phyloP scores from a whole-genome alignment of 2,797 vertebrate genomes.

The Pangasius larnaudii region DNA sequence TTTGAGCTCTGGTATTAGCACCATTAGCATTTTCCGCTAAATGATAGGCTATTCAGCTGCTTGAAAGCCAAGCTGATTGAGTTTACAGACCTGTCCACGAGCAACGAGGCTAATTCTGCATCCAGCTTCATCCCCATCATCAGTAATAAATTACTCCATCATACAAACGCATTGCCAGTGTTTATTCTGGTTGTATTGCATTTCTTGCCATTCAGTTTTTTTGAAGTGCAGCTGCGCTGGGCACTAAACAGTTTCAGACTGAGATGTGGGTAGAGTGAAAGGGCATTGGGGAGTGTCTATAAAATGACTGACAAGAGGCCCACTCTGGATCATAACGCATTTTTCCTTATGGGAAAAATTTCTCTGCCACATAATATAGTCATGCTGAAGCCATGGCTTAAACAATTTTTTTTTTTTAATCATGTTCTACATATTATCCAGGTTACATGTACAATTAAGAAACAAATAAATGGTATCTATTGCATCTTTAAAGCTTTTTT shows the following conservation, averaged over 20 bases:
- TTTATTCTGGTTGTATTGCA: neutral
- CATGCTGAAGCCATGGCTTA: neutral
- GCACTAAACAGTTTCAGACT: neutral
- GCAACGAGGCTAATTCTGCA: neutral
- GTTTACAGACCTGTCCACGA: neutral
- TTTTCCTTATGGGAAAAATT: neutral
- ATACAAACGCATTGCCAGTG: neutral
- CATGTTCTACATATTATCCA: neutral
- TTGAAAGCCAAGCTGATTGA: constrained; percentile 15
- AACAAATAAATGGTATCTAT: neutral
- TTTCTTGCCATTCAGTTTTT: neutral
- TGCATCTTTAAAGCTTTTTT: neutral
- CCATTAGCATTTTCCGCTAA: neutral
- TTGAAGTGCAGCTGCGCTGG: neutral
- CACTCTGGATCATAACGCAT: neutral
- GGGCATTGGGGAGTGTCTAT: neutral
- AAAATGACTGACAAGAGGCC: neutral
- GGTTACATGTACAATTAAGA: neutral
- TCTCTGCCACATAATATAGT: neutral
- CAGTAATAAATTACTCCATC: neutral
- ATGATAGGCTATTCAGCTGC: neutral
- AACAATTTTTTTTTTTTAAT: neutral
- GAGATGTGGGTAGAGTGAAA: neutral
- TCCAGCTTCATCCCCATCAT: neutral
- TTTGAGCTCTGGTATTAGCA: neutral